Percentiles rank a stretch among this genome's conserved stretches.
Conservation (phyloP, 1,140 invertebrate genomes). For the Cotesia glomerata region DNA sequence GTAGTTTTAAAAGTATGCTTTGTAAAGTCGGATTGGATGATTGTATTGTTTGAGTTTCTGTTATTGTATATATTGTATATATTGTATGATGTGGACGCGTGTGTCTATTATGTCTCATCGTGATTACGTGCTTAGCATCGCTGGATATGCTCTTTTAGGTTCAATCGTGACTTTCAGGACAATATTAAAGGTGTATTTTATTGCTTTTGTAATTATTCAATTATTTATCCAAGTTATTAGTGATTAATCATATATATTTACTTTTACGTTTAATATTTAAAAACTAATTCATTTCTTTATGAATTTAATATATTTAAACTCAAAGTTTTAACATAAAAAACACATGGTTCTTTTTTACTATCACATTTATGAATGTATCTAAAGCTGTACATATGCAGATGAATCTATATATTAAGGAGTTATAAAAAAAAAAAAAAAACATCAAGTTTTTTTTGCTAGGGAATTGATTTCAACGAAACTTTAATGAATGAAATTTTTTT, state of each 20-base stretch:
- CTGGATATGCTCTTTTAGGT: slow-evolving; percentile 22
- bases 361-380: too few species aligned
- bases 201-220: background rate
- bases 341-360: too few species aligned
- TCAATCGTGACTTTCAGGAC: slow-evolving; percentile 7
- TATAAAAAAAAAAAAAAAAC: too few species aligned
- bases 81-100: slow-evolving; percentile 17
- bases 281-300: too few species aligned
- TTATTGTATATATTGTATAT: background rate
- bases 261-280: background rate
- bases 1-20: too few species aligned
- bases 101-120: slow-evolving; percentile 48
- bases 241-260: background rate
- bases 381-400: too few species aligned
- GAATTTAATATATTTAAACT: too few species aligned
- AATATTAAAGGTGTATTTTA: background rate
- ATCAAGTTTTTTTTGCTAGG: too few species aligned
- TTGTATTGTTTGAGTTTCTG: slow-evolving; percentile 29
- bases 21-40: slow-evolving; percentile 29
- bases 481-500: too few species aligned
- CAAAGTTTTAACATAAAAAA: too few species aligned
- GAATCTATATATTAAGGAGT: too few species aligned
- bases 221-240: background rate
- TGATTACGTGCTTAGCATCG: slow-evolving; percentile 45
- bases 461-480: too few species aligned